Base-by-base conservation (phyloP, 2,113 vertebrate genomes). In the Eulemur macaco region DNA sequence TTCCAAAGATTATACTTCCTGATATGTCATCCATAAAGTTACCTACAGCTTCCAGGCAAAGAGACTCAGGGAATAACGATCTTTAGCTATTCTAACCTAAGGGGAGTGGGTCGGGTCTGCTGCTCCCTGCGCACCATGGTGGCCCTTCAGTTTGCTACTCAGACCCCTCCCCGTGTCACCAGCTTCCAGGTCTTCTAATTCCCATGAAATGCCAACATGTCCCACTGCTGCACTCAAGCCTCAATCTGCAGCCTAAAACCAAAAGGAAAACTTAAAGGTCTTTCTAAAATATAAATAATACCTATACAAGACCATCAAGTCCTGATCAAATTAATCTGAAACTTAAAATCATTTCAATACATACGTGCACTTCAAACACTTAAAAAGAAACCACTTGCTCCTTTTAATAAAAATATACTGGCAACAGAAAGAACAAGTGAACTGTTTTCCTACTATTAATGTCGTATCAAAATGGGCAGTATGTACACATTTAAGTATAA, bases 211-310 rank as follows among this genome's bases (percentile, higher is more conserved):
- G 56, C 39, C 94, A 37, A 73, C 56, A 81, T 5, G 45, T 37
- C 52, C 64, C 83, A 12, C 14, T 37, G 52, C 37, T 45, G 69
- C 86, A 12, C 14, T 76, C 82, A 73, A 39, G 23, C 29, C 45
- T 64, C n/a, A 39, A 52, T 31, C 64, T 69, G 29, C 1, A 88
- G 29, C 71, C 60, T n/a, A 80, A n/a, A 73, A 56, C 23, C 50
- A 84, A 39, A 69, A 77, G n/a, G 78, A 63, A 89, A 66, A 37
- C 71, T 83, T 86, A 47, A 88, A 83, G 39, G 25, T 77, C 54
- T 94, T 89, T 80, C 68, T 68, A 66, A 76, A 93, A 84, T n/a
- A 91, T 31, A 96, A 86, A 25, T 39, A 29, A 54, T 8, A 78
- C 5, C 10, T 10, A 56, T 0, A 4, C 31, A 93, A 81, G 73